Evolutionary conservation across 2,797 vertebrate species (phyloP), one percentile per base, ranked within the genome.

Genomic region (Zalophus californianus): DNA sequence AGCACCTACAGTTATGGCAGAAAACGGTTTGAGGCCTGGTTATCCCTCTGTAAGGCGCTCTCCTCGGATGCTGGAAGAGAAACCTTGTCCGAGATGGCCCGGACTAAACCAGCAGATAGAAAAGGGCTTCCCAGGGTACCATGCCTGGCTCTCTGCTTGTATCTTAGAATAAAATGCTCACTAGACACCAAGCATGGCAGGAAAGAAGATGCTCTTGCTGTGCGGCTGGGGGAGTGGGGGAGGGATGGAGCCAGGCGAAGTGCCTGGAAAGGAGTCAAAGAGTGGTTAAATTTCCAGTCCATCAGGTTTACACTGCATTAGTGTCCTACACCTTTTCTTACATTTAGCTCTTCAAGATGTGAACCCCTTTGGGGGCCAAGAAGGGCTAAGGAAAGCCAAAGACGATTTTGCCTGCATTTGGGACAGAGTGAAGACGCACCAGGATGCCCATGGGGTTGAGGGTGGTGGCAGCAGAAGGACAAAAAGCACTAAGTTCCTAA

Each of bases 41-140:
- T 20, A 16, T 21, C 32, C 56, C 58, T 18, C 73, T 64, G 7
- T 13, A 23, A 72, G 54, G 27, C 2, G 9, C 16, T 23, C 38
- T 78, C 27, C 66, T 58, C 35, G 32, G 23, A 32, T 29, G 32
- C 64, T n/a, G 5, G 35, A 75, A 44, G 35, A 54, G 66, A 8
- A 58, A 52, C 62, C 38, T 78, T 15, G 16, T 38, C 56, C 7
- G 41, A 44, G 27, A 80, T 1, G 7, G 60, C 14, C 62, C 14
- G 0, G 62, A 73, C 48, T 58, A 20, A 75, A 20, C 0, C 0
- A 27, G 32, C 1, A 0, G 21, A 7, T 16, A 10, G n/a, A 7
- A 14, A 1, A 72, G 3, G 38, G 44, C 32, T 54, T 78, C 54
- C 27, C 35, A 48, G 15, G 73, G 29, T 2, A 25, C 38, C 64